Base-by-base conservation (phyloP, 2,797 vertebrate species). In the Chrysocyon brachyurus region DNA sequence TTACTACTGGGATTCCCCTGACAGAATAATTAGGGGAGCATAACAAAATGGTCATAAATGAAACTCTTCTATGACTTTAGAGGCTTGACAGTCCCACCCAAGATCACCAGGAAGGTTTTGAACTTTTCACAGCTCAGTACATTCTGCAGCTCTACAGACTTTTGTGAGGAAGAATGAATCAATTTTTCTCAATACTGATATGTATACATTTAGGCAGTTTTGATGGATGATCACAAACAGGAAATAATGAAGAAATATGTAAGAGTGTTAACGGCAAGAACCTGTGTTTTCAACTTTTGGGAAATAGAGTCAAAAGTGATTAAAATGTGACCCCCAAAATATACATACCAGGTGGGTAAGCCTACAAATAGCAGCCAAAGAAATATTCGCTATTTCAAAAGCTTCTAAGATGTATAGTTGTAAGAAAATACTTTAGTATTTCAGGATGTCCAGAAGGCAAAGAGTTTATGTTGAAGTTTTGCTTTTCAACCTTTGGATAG, bases 211-310 rank as follows among this genome's bases (percentile, higher is more conserved):
- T 36, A 49, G 64, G 33, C 52, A 59, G 54, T 70, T 93, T 22
- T 78, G 26, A 77, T 28, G 33, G 36, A 36, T 68, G 12, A 79
- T 49, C n/a, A 77, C 31, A 24, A 72, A 63, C 26, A 84, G 46
- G 31, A 63, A 64, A 64, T 16, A 49, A 57, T 21, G 52, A 93
- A 91, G 81, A 77, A 70, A 77, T 36, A 72, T 5, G 12, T 26
- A 28, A 22, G 46, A 90, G 64, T 57, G 56, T 59, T 70, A 77
- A 81, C 57, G 46, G 22, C 3, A 78, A 59, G 40, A 64, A 59
- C 4, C 49, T 89, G 6, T 52, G 36, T 33, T 94, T 94, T 94
- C 95, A 81, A 68, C 46, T 85, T 97, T 82, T 81, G 64, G 59
- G 33, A 90, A 90, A 28, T 1, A 95, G 54, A 91, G 40, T 49